Evolutionary conservation across 35 echinoderm and acorn worm genomes (phyloP), one percentile per base, ranked within the genome.

Genomic region (Apostichopus parvimensis): DNA sequence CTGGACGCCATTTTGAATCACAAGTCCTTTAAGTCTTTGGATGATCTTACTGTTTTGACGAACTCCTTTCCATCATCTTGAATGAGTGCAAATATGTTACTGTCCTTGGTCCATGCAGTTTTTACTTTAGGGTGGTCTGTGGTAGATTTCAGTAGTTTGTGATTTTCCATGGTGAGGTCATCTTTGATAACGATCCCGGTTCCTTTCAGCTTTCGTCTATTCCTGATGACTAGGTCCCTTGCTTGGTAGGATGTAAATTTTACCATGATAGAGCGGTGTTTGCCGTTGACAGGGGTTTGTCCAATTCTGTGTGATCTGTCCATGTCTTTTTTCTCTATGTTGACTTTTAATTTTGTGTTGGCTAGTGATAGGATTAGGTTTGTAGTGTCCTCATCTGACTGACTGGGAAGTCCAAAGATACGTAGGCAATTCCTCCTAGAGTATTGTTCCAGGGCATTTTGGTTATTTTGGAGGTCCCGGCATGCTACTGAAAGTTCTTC

Each of bases 141-240:
- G 2, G 45, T 82, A 55, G 79, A 6, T 26, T 20, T 34, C 45
- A 82, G 56, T 14, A 82, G 80, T 82, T 56, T 57, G 13, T 82
- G 80, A 56, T 82, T 82, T 82, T 82, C 56, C 53, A 18, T 54
- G 53, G 80, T 82, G 12, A 82, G 52, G 52, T 82, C 79, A 54
- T 82, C 79, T 82, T n/a, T 54, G 52, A 82, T 82, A 5, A 82
- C 58, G 4, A 60, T 60, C 52, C 80, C 56, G 17, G 26, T 4
- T 20, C 80, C 80, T 56, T 82, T 53, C 5, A 82, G 71, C 12
- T 82, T 54, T 57, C 10, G 6, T 56, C 80, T 7, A 11, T 54
- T 9, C 17, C 8, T 21, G 15, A 82, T 82, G 18, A 82, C 4
- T 20, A 54, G 10, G 13, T 53, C 80, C 5, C 80, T 82, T n/a